A percentile compares a stretch with the other conserved stretches of the same genome.
These are phyloP conservation scores for Eurytoma californica DNA, from an alignment of 2,888 invertebrate species.

Conservation along the genomic window DNA sequence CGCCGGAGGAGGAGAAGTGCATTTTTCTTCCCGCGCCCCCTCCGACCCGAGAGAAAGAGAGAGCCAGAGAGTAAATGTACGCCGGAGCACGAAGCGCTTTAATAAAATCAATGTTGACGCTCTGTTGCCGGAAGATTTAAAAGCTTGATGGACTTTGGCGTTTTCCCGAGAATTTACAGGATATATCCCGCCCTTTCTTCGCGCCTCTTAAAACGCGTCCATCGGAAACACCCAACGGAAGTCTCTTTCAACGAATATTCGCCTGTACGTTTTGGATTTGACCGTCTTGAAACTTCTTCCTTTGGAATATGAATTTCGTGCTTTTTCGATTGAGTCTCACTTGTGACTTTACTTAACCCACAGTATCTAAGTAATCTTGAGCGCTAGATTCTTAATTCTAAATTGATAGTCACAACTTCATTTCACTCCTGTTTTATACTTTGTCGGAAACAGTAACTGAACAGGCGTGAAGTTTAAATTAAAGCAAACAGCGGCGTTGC, in stretches of 20 bases:
- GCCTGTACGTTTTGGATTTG: not conserved
- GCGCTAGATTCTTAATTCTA: too few relatives aligned
- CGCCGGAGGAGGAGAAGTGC: constrained; percentile 7
- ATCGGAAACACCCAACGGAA: not conserved
- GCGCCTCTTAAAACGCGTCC: not conserved
- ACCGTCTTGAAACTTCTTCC: not conserved
- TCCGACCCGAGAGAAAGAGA: too few relatives aligned
- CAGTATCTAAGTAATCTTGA: too few relatives aligned
- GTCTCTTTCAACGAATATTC: not conserved
- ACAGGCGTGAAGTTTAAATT: constrained; percentile 15
- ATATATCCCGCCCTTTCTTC: not conserved
- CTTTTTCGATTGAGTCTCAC: not conserved
- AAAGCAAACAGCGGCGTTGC: not conserved
- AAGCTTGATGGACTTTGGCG: constrained; percentile 31
- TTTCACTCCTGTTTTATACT: too few relatives aligned
- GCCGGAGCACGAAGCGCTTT: constrained; percentile 38
- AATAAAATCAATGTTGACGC: constrained; percentile 52
- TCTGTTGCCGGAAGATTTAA: constrained; percentile 44
- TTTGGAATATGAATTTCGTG: too few relatives aligned
- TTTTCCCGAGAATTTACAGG: constrained; percentile 24
- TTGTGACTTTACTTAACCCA: not conserved
- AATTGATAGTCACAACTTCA: too few relatives aligned
- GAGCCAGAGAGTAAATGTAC: constrained; percentile 24
- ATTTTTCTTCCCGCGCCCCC: constrained; percentile 6
- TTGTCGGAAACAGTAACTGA: too few relatives aligned